Base-by-base conservation (phyloP, 2,888 invertebrate genomes). In the Tupiocoris notatus region DNA sequence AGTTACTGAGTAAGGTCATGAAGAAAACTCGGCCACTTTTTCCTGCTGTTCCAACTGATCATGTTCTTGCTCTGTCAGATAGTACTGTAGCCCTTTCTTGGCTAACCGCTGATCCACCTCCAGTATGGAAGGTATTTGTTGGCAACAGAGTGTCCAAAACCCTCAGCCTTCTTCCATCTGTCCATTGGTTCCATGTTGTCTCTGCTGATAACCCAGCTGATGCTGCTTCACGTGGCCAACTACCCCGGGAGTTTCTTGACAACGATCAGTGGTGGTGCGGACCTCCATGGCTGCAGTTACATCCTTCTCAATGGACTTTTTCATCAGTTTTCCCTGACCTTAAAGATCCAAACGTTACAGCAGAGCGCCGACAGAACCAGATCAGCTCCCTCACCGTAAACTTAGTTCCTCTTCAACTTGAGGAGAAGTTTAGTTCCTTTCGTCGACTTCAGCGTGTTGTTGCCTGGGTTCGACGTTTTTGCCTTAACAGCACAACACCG, bases 51-150 rank as follows among this genome's bases (percentile, higher is more conserved):
- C 23, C 65, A 18, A 39, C 65, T 39, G 39, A 65, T 12, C 65
- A 24, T 25, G 6, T 24, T 6, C 17, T 2, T 24, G 39, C 65
- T 23, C 65, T 39, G 16, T n/a, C 25, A 16, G 23, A 56, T 57
- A 70, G n/a, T n/a, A n/a, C n/a, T n/a, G n/a, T n/a, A n/a, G n/a
- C n/a, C n/a, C n/a, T n/a, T n/a, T n/a, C n/a, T n/a, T n/a, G n/a
- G n/a, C n/a, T n/a, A n/a, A n/a, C n/a, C n/a, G n/a, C n/a, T n/a
- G n/a, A n/a, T n/a, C n/a, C n/a, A n/a, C n/a, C n/a, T n/a, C n/a
- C n/a, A n/a, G n/a, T n/a, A n/a, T n/a, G n/a, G n/a, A n/a, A 70
- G 59, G 25, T 25, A 3, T 70, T 70, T 61, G 70, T 70, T 16
- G 70, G 59, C 59, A 70, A 67, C 54, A 17, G 67, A 20, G 67